Conservation (phyloP, 1,140 invertebrate species). For the fruit fly (Drosophila melanogaster) region Release_6_plus_ISO1_MT NT_033779.5:10569501-10570000, state of each 20-base stretch:
- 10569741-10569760: constrained; percentile 14
- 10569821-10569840: constrained; percentile 42
- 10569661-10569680: constrained; percentile 72
- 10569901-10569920: constrained; percentile 68
- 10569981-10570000: constrained; percentile 35
- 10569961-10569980: constrained; percentile 84
- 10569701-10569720: constrained; percentile 83
- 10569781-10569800: constrained; percentile 77
- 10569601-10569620: constrained; percentile 30
- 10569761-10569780: constrained; percentile 67
- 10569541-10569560: constrained; percentile 34
- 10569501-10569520: constrained; percentile 70
- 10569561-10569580: constrained; percentile 32
- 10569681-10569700: constrained; percentile 65
- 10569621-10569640: constrained; percentile 19
- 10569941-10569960: constrained; percentile 65
- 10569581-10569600: constrained; percentile 72
- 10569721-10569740: constrained; percentile 79
- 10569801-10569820: constrained; percentile 46
- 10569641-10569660: constrained; percentile 77
- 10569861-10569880: constrained; percentile 81
- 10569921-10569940: constrained; percentile 46
- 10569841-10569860: constrained; percentile 31
- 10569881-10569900: constrained; percentile 79
- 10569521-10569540: constrained; percentile 74